phyloP scores from a whole-genome alignment of 2,888 invertebrate species.

The Campoplex nolae region DNA sequence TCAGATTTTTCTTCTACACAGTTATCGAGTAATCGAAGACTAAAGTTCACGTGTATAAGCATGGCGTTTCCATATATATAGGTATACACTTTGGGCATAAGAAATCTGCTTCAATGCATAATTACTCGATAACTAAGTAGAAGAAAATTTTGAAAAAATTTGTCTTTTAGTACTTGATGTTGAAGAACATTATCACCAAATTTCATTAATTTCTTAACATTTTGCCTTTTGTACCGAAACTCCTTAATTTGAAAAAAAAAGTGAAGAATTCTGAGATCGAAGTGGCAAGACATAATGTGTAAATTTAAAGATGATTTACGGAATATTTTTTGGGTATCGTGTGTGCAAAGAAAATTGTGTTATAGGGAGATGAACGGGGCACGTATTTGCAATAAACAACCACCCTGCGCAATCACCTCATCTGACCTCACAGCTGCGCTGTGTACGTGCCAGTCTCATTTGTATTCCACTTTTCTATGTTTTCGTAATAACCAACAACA shows the following conservation, averaged over 20 bases:
- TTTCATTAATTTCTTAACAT: no score
- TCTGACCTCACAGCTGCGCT: conserved; percentile 19
- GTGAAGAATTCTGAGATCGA: background rate
- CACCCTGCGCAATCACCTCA: conserved; percentile 24
- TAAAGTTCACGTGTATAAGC: no score
- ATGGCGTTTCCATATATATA: no score
- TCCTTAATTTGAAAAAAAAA: background rate
- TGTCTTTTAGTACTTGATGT: no score
- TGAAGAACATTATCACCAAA: no score
- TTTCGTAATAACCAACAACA: background rate
- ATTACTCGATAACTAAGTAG: no score
- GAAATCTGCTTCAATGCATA: no score
- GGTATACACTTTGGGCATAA: no score
- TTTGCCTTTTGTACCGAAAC: no score
- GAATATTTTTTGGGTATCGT: background rate
- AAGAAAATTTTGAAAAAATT: no score
- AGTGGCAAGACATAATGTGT: background rate
- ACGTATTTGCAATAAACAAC: conserved; percentile 15
- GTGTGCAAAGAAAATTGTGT: background rate
- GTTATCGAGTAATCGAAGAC: no score
- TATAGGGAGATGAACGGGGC: background rate
- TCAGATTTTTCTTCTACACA: no score
- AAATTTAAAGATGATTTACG: background rate
- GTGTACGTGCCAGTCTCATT: background rate
- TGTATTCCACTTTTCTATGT: background rate